Base-by-base conservation (phyloP, 2,797 vertebrate genomes). In the Lagocephalus sceleratus region DNA sequence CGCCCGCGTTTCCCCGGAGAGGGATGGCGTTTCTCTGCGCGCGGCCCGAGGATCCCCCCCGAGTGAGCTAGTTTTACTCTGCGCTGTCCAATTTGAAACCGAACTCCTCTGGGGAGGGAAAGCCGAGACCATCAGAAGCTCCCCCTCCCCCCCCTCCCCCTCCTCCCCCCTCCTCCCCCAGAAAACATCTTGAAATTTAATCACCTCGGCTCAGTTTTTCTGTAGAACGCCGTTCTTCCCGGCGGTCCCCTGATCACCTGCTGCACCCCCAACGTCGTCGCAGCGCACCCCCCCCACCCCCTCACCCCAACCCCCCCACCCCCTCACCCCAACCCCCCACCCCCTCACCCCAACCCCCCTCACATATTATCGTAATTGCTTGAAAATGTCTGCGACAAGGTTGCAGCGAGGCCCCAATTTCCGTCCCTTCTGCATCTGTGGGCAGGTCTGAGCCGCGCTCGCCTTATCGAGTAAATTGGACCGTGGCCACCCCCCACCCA, bases 401-500 rank as follows among this genome's bases (percentile, higher is more conserved):
- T 29, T 41, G 40, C 35, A 39, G 35, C 35, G 15, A 14, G 15
- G 35, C 35, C 35, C 41, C 41, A 11, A 6, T 16, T 25, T 10
- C 6, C 61, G 55, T 73, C 72, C 70, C 68, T 63, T 79, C 68
- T 68, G 66, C 72, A 59, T 82, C 69, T 65, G 73, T 59, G 84
- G 84, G 81, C 83, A 79, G 76, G 75, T 81, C 84, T 89, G 85
- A 87, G 80, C 79, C 77, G 78, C 40, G 63, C 82, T 80, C 65
- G 73, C 81, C 84, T 88, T 87, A 90, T 90, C 85, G 87, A 81
- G 88, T 90, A 89, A 89, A 90, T 90, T 89, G 88, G 83, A 89
- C 83, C 77, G 80, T 73, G 72, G 76, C 79, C 76, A 71, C 59
- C 78, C 56, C 66, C 50, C 76, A 71, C 59, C 78, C 56, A 64